Evolutionary conservation across 2,797 vertebrate species (phyloP), one percentile per base, ranked within the genome.

Genomic region (Acanthurus tractus): DNA sequence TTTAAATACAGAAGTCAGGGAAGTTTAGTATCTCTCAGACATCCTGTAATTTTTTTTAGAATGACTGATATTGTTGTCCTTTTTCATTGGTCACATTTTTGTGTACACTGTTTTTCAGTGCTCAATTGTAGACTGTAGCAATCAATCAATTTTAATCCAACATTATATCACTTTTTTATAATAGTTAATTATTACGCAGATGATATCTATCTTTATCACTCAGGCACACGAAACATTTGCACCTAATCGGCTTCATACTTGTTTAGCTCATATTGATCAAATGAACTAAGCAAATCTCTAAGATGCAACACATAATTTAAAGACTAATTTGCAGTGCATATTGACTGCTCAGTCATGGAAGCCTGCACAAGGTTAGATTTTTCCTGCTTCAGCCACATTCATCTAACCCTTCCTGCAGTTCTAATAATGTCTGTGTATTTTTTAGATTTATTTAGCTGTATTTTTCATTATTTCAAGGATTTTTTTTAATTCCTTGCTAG

Each of bases 51-150:
- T 25, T 58, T 50, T 63, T 46, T 34, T 20, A 22, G 14, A 29
- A 8, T 20, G 6, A 36, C 2, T 15, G 20, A 56, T 65, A 45
- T 36, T 17, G 13, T 15, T 42, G 66, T 57, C 45, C 15, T 58
- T 54, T 42, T 22, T 53, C 10, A 56, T 34, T 40, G 48, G 38
- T 40, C 29, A 44, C 3, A 65, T 71, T 49, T 59, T 36, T 55
- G 22, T 76, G 34, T 6, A 56, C 73, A 17, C 1, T 44, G 14
- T 42, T 36, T 12, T 57, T 54, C 5, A 46, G 38, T 72, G 38
- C 9, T 69, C 17, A 49, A 25, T 25, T 76, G 73, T 53, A 42
- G 11, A 57, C 54, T 63, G 2, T 46, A 20, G 68, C 42, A 2
- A 50, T 59, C 38, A 1, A 62, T 56, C 22, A 46, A 68, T 53